Percentiles rank a stretch among this genome's conserved stretches.
Conservation (phyloP, 1,140 invertebrate species). For the Ceratosolen solmsi region DNA sequence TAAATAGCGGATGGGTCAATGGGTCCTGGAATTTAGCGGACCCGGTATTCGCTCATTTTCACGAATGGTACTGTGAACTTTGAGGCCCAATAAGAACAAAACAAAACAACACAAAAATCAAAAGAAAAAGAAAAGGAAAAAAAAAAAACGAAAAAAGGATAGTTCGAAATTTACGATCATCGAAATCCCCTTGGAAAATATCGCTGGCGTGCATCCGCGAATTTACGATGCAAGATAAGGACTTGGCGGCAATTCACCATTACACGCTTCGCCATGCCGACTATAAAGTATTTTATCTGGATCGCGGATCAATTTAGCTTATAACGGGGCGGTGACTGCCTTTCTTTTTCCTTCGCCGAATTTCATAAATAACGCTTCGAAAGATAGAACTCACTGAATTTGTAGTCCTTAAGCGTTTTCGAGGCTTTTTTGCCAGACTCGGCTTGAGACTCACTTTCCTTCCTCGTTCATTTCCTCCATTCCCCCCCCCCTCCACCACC, state of each 20-base stretch:
- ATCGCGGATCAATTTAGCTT: constrained; percentile 41
- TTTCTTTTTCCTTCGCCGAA: constrained; percentile 38
- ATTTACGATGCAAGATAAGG: constrained; percentile 44
- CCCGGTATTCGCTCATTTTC: background rate
- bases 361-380: constrained; percentile 42
- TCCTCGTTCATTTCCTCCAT: background rate
- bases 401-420: constrained; percentile 35
- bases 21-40: too few relatives aligned
- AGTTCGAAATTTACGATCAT: constrained; percentile 6
- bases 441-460: too few relatives aligned
- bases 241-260: constrained; percentile 30
- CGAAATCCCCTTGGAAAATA: background rate
- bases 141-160: background rate
- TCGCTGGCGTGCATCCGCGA: constrained; percentile 2
- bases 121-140: too few relatives aligned
- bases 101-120: too few relatives aligned
- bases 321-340: constrained; percentile 33
- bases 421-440: background rate
- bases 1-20: too few relatives aligned
- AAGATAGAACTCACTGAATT: constrained; percentile 17
- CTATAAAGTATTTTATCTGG: constrained; percentile 42
- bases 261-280: constrained; percentile 4
- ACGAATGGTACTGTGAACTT: background rate
- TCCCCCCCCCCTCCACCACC: background rate
- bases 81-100: background rate